phyloP scores from a whole-genome alignment of 2,113 vertebrate species.

The Grallaria varia region DNA sequence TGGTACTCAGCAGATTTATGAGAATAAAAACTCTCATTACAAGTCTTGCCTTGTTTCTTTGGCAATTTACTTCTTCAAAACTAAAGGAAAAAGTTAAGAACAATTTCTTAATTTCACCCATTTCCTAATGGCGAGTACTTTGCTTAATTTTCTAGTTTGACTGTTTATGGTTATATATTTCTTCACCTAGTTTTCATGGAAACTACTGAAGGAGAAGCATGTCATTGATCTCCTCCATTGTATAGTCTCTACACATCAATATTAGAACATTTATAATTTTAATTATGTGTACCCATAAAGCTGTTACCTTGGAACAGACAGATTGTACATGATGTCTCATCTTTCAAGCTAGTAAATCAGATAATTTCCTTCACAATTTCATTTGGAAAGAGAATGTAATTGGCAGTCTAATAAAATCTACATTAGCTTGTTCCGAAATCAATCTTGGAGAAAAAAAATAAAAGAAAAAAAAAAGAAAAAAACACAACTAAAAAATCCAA shows the following conservation, averaged over 20 bases:
- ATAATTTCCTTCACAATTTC: constrained; percentile 9
- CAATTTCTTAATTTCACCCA: background rate
- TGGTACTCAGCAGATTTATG: background rate
- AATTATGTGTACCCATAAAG: background rate
- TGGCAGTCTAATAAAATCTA: background rate
- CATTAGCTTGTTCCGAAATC: constrained; percentile 21
- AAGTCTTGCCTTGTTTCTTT: background rate
- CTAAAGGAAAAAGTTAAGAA: background rate
- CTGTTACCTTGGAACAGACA: background rate
- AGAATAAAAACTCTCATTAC: background rate
- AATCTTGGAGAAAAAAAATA: background rate
- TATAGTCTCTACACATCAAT: background rate
- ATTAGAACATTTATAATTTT: background rate
- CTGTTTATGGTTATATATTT: background rate
- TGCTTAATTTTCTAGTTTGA: background rate
- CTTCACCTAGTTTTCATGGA: background rate
- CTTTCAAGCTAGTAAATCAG: constrained; percentile 35
- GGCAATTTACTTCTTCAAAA: background rate
- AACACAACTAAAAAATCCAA: background rate
- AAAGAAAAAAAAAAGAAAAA: background rate
- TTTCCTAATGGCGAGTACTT: background rate
- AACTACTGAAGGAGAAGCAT: background rate
- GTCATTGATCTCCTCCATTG: background rate
- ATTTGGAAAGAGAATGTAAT: constrained; percentile 19
- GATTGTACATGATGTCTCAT: background rate